These are phyloP conservation scores for Melanostoma mellinum DNA, from an alignment of 2,888 invertebrate genomes.

Conservation along the genomic window DNA sequence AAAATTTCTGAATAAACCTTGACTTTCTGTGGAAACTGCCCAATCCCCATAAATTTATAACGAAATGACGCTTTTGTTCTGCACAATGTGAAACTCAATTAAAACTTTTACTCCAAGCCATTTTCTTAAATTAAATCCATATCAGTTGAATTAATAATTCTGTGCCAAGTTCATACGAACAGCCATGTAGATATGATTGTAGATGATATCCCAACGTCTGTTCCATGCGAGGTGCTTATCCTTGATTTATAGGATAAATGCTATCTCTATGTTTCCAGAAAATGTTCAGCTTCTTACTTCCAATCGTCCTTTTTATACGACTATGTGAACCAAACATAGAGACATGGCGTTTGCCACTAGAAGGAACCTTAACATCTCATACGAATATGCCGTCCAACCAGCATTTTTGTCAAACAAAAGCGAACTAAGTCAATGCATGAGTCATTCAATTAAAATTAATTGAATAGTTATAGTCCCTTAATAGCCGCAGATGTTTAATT, in stretches of 20 bases:
- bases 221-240: too few species aligned
- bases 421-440: conserved; percentile 19
- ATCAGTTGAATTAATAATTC: conserved; percentile 64
- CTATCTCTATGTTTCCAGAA: too few species aligned
- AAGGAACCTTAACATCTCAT: too few species aligned
- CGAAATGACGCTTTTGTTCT: conserved; percentile 28
- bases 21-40: background rate
- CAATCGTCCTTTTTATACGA: too few species aligned
- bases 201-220: too few species aligned
- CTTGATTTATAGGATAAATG: too few species aligned
- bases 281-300: too few species aligned
- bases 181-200: too few species aligned
- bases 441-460: conserved; percentile 53
- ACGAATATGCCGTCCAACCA: background rate
- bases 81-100: conserved; percentile 59
- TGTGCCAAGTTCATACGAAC: conserved; percentile 26
- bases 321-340: too few species aligned
- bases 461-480: background rate
- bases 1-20: too few species aligned
- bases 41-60: conserved; percentile 25
- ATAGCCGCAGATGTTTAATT: conserved; percentile 1
- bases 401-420: background rate
- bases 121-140: conserved; percentile 61
- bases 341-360: too few species aligned
- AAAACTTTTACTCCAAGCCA: conserved; percentile 62